Conservation (phyloP, 1,140 invertebrate species). For the Ceratoteleas bidentatus region DNA sequence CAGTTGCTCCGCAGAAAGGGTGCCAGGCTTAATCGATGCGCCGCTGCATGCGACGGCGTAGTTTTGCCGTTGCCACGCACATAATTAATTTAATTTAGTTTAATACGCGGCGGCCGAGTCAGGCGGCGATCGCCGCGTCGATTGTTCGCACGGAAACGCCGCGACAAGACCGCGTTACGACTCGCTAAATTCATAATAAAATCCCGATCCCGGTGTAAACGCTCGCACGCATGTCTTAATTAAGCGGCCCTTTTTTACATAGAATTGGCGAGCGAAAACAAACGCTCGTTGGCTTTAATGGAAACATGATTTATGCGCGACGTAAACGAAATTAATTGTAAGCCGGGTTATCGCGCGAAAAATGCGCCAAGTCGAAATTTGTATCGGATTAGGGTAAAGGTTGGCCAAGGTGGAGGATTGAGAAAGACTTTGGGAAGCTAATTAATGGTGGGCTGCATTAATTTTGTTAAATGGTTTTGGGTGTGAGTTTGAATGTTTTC, state of each 20-base stretch:
- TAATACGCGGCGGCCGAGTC: conserved; percentile 75
- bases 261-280: conserved; percentile 31
- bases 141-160: conserved; percentile 79
- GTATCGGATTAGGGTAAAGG: no score
- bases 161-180: conserved; percentile 67
- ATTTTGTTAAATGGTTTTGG: no score
- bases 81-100: conserved; percentile 82
- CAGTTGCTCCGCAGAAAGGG: conserved; percentile 65
- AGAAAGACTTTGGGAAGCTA: no score
- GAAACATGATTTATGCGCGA: conserved; percentile 16
- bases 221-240: conserved; percentile 56
- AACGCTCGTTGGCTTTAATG: conserved; percentile 29
- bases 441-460: no score
- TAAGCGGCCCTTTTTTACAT: conserved; percentile 48
- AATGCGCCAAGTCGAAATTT: no score
- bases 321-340: conserved; percentile 8
- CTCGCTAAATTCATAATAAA: conserved; percentile 57
- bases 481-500: no score
- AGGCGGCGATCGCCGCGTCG: conserved; percentile 74
- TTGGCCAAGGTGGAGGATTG: no score
- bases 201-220: conserved; percentile 43
- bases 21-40: conserved; percentile 77
- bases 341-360: no score
- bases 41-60: conserved; percentile 78
- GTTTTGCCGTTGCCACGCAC: conserved; percentile 81